A percentile compares a stretch with the other conserved stretches of the same genome.
Evolutionary conservation across 53 echinoderm and acorn worm species (phyloP).

Genomic region (Echinarachnius parma): DNA sequence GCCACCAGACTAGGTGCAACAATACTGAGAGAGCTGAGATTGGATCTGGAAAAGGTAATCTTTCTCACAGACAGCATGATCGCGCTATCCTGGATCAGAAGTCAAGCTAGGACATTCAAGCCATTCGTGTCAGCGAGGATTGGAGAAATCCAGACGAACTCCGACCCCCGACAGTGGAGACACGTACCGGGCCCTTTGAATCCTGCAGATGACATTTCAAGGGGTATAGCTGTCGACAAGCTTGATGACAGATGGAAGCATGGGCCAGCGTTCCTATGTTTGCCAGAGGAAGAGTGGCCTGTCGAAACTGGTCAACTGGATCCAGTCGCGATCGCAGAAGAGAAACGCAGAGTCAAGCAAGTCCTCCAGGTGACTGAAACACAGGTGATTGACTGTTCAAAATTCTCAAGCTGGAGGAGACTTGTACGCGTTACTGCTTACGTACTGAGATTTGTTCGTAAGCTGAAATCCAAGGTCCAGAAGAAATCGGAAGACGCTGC

Average conservation of each 20-base stretch:
- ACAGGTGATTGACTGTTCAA: conserved; percentile 29
- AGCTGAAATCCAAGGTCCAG: conserved; percentile 37
- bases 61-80: conserved; percentile 29
- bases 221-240: conserved; percentile 16
- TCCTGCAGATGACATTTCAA: too few relatives aligned
- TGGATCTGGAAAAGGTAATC: too few relatives aligned
- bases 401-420: conserved; percentile 48
- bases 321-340: too few relatives aligned
- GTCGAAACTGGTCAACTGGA: conserved; percentile 9
- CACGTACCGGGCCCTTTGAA: too few relatives aligned
- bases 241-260: conserved; percentile 28
- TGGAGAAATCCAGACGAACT: too few relatives aligned
- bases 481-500: not conserved
- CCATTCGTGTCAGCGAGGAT: too few relatives aligned
- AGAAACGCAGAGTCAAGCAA: conserved; percentile 32
- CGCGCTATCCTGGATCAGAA: conserved; percentile 42
- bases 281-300: conserved; percentile 49
- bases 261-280: conserved; percentile 45
- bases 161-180: too few relatives aligned
- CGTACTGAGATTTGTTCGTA: conserved; percentile 40
- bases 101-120: too few relatives aligned
- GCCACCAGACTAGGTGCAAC: too few relatives aligned
- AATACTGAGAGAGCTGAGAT: too few relatives aligned
- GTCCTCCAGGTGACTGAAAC: conserved; percentile 28
- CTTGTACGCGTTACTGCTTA: conserved; percentile 49